Evolutionary conservation across 2,113 vertebrate species (phyloP).

Genomic region (Lycocorax pyrrhopterus): DNA sequence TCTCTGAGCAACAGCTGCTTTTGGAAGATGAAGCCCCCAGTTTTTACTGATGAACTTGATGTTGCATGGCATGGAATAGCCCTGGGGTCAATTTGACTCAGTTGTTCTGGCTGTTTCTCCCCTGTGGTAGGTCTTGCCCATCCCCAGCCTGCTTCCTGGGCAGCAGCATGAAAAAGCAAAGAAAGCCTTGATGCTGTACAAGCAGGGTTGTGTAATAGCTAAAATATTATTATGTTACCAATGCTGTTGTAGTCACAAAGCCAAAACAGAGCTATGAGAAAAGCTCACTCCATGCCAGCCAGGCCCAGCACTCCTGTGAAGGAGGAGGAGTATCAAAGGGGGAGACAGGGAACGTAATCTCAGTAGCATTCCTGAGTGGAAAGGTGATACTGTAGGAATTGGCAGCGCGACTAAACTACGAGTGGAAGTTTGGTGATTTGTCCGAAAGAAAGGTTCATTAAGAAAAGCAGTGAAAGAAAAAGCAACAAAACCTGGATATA

Average conservation of each 20-base stretch:
- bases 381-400: not conserved
- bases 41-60: not conserved
- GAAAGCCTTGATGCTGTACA: not conserved
- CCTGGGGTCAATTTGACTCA: not conserved
- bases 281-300: not conserved
- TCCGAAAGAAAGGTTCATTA: not conserved
- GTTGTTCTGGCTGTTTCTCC: not conserved
- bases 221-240: not conserved
- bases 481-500: not conserved
- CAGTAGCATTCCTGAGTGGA: not conserved
- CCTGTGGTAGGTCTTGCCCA: not conserved
- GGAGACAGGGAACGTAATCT: not conserved
- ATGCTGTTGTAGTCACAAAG: not conserved
- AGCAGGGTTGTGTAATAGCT: not conserved
- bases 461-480: not conserved
- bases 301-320: not conserved
- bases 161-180: not conserved
- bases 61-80: not conserved
- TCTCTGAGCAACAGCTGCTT: not conserved
- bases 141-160: not conserved
- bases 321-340: not conserved
- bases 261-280: not conserved
- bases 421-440: not conserved
- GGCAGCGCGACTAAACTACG: not conserved
- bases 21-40: not conserved